phyloP scores from a whole-genome alignment of 2,797 vertebrate species.

The Bufotes viridis region DNA sequence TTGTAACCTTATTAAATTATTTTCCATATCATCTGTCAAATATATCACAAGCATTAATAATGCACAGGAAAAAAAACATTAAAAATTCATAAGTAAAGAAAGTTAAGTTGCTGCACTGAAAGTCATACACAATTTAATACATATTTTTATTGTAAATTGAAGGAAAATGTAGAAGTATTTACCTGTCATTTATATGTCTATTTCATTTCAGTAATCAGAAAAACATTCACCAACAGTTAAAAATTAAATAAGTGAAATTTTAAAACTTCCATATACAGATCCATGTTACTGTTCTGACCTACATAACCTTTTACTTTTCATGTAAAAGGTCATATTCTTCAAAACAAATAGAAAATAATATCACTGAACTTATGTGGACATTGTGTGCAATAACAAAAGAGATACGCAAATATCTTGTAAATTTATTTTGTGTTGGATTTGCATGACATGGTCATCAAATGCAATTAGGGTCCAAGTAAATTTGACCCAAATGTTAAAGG shows the following conservation, averaged over 20 bases:
- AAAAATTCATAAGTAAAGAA: conserved; percentile 52
- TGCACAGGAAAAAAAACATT: conserved; percentile 36
- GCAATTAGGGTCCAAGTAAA: no score
- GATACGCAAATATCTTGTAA: no score
- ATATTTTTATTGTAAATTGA: conserved; percentile 31
- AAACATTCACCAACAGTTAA: neutral
- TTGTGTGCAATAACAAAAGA: no score
- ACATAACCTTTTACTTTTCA: no score
- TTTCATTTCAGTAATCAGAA: neutral
- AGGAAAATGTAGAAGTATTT: conserved; percentile 1
- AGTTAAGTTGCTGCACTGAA: conserved; percentile 39
- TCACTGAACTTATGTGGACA: no score
- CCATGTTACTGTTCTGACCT: no score
- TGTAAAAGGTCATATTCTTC: neutral
- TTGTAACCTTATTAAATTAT: conserved; percentile 55
- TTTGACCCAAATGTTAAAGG: no score
- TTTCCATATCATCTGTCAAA: conserved; percentile 54
- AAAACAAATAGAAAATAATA: no score
- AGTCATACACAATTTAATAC: conserved; percentile 48
- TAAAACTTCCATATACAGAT: no score
- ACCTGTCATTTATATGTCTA: neutral
- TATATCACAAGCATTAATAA: conserved; percentile 56
- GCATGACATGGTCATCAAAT: no score
- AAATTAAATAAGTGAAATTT: neutral
- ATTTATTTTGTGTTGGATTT: no score